phyloP scores from a whole-genome alignment of 2,797 vertebrate species.

The Strix occidentalis region DNA sequence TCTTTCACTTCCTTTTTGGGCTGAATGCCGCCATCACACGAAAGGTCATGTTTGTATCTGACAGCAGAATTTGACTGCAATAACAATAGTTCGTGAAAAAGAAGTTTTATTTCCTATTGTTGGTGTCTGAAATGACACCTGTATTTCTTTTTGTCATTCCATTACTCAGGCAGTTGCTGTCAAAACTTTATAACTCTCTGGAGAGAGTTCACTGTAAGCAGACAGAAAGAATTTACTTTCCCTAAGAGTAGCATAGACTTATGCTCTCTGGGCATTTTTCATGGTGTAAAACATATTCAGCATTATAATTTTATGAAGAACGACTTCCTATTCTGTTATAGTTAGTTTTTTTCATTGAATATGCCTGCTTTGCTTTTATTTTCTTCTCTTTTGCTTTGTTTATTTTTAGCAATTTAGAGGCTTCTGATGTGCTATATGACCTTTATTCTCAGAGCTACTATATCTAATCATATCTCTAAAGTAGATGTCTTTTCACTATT shows the following conservation, averaged over 20 bases:
- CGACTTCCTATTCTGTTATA: not conserved
- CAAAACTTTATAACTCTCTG: not conserved
- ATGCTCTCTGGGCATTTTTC: not conserved
- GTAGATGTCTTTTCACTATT: not conserved
- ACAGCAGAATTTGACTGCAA: not conserved
- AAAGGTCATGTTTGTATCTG: not conserved
- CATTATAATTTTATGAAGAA: not conserved
- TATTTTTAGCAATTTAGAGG: not conserved
- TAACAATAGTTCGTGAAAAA: not conserved
- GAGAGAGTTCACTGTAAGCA: not conserved
- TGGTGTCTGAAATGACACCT: not conserved
- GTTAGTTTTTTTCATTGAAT: not conserved
- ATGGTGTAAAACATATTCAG: not conserved
- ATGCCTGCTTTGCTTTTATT: not conserved
- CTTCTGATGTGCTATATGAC: not conserved
- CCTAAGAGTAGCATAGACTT: not conserved
- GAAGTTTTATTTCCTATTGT: not conserved
- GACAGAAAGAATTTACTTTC: not conserved
- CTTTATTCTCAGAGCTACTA: not conserved
- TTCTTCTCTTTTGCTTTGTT: not conserved
- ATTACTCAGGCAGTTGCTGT: not conserved
- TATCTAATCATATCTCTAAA: not conserved
- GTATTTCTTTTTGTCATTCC: not conserved
- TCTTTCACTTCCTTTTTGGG: not conserved
- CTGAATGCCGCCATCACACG: not conserved